These are phyloP conservation scores for Pangasius larnaudii DNA, from an alignment of 2,797 vertebrate genomes.

Conservation along the genomic window DNA sequence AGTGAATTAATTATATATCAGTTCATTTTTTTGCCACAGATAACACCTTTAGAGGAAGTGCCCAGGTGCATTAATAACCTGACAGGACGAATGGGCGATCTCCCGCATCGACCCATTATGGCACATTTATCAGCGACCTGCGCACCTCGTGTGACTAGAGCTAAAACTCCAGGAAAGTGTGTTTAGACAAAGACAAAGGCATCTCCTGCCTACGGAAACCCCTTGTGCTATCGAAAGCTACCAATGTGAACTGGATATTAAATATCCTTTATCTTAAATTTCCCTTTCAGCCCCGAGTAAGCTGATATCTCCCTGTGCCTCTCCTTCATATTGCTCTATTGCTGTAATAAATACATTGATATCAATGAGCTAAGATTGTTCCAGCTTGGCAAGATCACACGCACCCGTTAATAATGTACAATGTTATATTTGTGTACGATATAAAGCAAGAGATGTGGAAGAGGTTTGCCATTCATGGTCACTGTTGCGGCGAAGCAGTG, in stretches of 20 bases:
- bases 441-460: constrained; percentile 48
- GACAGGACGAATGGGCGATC: constrained; percentile 82
- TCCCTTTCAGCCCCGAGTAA: constrained; percentile 78
- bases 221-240: constrained; percentile 79
- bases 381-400: constrained; percentile 78
- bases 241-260: constrained; percentile 84
- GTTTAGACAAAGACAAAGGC: constrained; percentile 85
- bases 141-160: constrained; percentile 78
- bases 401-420: constrained; percentile 68
- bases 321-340: constrained; percentile 80
- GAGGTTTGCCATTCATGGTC: constrained; percentile 63
- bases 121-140: constrained; percentile 83
- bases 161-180: constrained; percentile 84
- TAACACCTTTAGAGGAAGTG: constrained; percentile 82
- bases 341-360: constrained; percentile 85
- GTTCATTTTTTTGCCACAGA: constrained; percentile 61
- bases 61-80: constrained; percentile 81
- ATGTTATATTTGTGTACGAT: constrained; percentile 50
- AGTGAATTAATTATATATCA: constrained; percentile 79
- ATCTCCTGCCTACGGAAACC: constrained; percentile 80
- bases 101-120: constrained; percentile 81
- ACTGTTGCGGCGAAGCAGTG: constrained; percentile 71
- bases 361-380: constrained; percentile 82
- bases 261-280: constrained; percentile 88
- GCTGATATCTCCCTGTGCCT: constrained; percentile 81